Evolutionary conservation across 2,113 vertebrate genomes (phyloP), one percentile per base, ranked within the genome.

Genomic region (Lagenorhynchus albirostris): DNA sequence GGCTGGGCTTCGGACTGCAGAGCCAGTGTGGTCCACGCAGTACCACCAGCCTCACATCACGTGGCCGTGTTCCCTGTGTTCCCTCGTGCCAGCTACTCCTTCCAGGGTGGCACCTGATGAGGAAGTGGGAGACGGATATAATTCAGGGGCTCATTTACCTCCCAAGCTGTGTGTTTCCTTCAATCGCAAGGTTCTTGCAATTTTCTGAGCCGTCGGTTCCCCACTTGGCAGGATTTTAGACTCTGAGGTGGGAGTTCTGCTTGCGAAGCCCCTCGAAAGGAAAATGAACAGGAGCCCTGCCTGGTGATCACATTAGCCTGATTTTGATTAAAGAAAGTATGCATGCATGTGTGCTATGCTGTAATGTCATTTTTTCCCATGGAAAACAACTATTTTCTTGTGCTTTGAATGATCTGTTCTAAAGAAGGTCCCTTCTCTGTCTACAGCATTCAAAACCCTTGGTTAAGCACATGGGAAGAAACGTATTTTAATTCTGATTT

Each of bases 11-110:
- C 11, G 53, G 29, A 18, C 15, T 7, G 7, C 73, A 25, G 11
- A 53, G 21, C 31, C 36, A 17, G 70, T 0, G 3, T 11, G 4
- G 14, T 20, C 58, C 1, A 0, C 13, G 2, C 1, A 0, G 18
- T 12, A 6, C n/a, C 33, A 14, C n/a, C 44, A 25, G 21, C 44
- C 55, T n/a, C 25, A 8, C 0, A 0, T 63, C 33, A 0, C 13
- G 0, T 0, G 1, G 11, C 83, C 4, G 21, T 36, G 31, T 4
- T 33, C 47, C 33, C 67, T 62, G 21, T 36, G 29, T 3, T 33
- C 58, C 33, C 67, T 62, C 0, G 5, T 0, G 23, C 67, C 67
- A 25, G 4, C 76, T 0, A 3, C 38, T 47, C 44, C 67, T 47
- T 7, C 31, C 1, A 55, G 31, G 62, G 26, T 1, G 41, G 41